phyloP scores from a whole-genome alignment of 2,113 vertebrate species.

The Thalassoma bifasciatum region DNA sequence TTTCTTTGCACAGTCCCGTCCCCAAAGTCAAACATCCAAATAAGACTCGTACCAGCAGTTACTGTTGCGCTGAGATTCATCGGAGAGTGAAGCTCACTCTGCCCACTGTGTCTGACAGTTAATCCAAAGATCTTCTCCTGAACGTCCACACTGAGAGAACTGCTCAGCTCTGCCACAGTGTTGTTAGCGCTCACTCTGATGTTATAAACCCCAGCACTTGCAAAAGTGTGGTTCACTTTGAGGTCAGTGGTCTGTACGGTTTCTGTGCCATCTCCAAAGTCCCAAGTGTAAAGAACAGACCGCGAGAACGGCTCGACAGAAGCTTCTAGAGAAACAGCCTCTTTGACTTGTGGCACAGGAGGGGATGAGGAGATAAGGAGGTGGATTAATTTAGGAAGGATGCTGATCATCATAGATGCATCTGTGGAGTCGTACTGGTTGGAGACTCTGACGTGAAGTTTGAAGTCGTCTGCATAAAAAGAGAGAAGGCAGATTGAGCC shows the following conservation, averaged over 20 bases:
- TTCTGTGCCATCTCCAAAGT: conserved; percentile 76
- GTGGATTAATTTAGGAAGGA: conserved; percentile 61
- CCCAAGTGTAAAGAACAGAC: conserved; percentile 73
- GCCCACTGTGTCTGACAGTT: conserved; percentile 58
- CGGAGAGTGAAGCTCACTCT: conserved; percentile 67
- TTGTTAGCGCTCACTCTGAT: conserved; percentile 79
- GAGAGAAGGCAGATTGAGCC: neutral
- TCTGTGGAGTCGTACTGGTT: conserved; percentile 65
- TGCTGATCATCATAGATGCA: conserved; percentile 52
- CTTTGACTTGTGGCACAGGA: conserved; percentile 46
- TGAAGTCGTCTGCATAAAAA: conserved; percentile 75
- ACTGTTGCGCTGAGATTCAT: conserved; percentile 71
- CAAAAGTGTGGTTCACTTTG: conserved; percentile 65
- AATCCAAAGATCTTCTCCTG: conserved; percentile 76
- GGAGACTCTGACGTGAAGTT: conserved; percentile 71
- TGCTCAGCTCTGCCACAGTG: conserved; percentile 57
- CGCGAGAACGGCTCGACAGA: conserved; percentile 58
- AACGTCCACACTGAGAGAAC: conserved; percentile 69
- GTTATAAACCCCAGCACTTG: conserved; percentile 73
- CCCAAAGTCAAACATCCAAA: conserved; percentile 83
- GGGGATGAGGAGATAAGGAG: conserved; percentile 67
- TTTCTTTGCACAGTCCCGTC: conserved; percentile 73
- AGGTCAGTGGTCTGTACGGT: conserved; percentile 31
- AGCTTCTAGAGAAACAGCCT: conserved; percentile 71
- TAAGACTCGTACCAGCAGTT: conserved; percentile 67